Percentiles rank a stretch among this genome's conserved stretches.
Conservation (phyloP, 2,113 vertebrate species). For the Panthera tigris region DNA sequence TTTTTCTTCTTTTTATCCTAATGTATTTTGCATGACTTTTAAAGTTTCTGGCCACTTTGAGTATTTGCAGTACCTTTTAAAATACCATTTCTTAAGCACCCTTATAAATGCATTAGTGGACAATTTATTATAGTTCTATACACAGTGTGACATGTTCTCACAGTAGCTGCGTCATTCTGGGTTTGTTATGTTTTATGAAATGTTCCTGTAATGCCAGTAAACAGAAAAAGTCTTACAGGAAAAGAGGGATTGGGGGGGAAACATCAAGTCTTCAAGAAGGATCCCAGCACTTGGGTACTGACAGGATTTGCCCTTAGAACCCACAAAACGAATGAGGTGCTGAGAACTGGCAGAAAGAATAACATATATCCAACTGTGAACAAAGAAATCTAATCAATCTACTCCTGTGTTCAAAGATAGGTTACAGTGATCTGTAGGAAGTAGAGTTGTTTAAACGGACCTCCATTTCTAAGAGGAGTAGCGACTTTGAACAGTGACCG, state of each 20-base stretch:
- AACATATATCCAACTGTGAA: not conserved
- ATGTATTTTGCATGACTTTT: slow-evolving; percentile 36
- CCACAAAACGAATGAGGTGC: not conserved
- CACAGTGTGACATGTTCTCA: slow-evolving; percentile 43
- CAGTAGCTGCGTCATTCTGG: slow-evolving; percentile 41
- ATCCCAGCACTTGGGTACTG: not conserved
- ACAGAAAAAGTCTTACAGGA: not conserved
- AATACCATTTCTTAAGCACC: slow-evolving; percentile 18
- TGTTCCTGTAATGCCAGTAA: slow-evolving; percentile 25
- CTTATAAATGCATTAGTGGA: slow-evolving; percentile 28
- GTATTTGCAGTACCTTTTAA: slow-evolving; percentile 30
- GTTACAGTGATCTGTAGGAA: not conserved
- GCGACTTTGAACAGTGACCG: not conserved
- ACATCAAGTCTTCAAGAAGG: not conserved
- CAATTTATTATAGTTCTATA: slow-evolving; percentile 14
- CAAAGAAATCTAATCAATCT: not conserved
- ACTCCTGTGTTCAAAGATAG: not conserved
- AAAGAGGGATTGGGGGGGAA: not conserved
- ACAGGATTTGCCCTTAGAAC: not conserved
- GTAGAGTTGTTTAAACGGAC: not conserved
- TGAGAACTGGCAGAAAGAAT: not conserved
- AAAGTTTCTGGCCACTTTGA: slow-evolving; percentile 19
- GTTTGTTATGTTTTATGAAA: slow-evolving; percentile 53
- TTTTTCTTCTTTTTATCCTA: not conserved
- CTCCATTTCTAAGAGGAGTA: not conserved